Percentiles rank a stretch among this genome's conserved stretches.
phyloP scores from a whole-genome alignment of 2,113 vertebrate genomes.

The Ceratotherium simum region DNA sequence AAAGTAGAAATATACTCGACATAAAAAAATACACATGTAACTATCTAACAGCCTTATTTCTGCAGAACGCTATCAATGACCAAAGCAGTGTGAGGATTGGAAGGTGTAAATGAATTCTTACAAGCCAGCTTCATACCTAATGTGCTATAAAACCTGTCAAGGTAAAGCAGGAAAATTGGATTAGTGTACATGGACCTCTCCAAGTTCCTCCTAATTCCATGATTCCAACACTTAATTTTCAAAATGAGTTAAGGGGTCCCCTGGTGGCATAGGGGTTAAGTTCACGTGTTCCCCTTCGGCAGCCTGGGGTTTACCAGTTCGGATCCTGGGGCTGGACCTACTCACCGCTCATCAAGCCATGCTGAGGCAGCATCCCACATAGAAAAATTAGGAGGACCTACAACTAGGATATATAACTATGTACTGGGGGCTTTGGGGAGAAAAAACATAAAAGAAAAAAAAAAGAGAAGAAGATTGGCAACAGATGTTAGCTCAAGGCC shows the following conservation, averaged over 20 bases:
- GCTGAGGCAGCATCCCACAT: too few species aligned
- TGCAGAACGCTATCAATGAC: background rate
- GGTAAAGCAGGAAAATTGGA: background rate
- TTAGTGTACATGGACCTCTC: background rate
- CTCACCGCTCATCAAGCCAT: too few species aligned
- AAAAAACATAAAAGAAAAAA: too few species aligned
- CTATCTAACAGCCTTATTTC: background rate
- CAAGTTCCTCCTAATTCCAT: background rate
- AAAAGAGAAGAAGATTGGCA: too few species aligned
- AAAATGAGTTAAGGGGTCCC: background rate
- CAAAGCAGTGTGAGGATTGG: background rate
- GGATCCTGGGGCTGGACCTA: too few species aligned
- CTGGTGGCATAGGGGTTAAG: too few species aligned
- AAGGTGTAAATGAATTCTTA: background rate
- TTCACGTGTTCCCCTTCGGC: too few species aligned
- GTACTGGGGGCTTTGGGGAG: too few species aligned
- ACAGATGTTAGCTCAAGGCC: too few species aligned
- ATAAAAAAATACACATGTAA: background rate
- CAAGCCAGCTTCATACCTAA: background rate
- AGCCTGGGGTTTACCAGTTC: too few species aligned
- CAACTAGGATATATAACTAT: too few species aligned
- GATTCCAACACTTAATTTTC: background rate
- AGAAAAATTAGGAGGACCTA: too few species aligned
- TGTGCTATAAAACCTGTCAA: background rate
- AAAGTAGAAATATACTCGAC: background rate